Conservation (phyloP, 2,888 invertebrate species). For the Melinopterus prodromus region DNA sequence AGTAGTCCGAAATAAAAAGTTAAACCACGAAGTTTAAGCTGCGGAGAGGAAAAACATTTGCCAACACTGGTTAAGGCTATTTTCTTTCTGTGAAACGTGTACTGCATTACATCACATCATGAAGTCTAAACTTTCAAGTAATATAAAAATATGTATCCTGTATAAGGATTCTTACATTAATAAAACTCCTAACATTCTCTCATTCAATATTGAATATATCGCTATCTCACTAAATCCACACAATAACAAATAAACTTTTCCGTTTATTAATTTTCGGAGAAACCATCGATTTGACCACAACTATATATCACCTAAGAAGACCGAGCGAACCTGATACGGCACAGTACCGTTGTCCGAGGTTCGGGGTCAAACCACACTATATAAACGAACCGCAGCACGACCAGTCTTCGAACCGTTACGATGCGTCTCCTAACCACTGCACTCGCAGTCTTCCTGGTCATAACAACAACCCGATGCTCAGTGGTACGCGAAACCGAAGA, state of each 20-base stretch:
- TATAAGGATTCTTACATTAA: too few relatives aligned
- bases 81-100: too few relatives aligned
- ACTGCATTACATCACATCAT: too few relatives aligned
- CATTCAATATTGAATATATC: not conserved
- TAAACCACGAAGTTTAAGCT: too few relatives aligned
- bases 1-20: too few relatives aligned
- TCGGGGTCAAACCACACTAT: constrained; percentile 37
- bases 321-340: not conserved
- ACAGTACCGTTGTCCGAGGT: constrained; percentile 35
- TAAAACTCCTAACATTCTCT: too few relatives aligned
- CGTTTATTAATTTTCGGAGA: not conserved
- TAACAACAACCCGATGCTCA: not conserved
- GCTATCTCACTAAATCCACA: not conserved
- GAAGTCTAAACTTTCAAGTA: too few relatives aligned
- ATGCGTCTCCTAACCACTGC: constrained; percentile 9
- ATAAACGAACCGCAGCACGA: constrained; percentile 27
- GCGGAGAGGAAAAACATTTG: too few relatives aligned
- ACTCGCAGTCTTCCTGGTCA: constrained; percentile 17
- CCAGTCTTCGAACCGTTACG: constrained; percentile 21
- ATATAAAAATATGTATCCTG: too few relatives aligned
- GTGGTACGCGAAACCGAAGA: not conserved
- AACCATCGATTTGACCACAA: not conserved
- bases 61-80: too few relatives aligned
- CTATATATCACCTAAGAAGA: not conserved
- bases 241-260: not conserved